These are phyloP conservation scores for Eledona agricola DNA, from an alignment of 2,888 invertebrate species.

Conservation along the genomic window DNA sequence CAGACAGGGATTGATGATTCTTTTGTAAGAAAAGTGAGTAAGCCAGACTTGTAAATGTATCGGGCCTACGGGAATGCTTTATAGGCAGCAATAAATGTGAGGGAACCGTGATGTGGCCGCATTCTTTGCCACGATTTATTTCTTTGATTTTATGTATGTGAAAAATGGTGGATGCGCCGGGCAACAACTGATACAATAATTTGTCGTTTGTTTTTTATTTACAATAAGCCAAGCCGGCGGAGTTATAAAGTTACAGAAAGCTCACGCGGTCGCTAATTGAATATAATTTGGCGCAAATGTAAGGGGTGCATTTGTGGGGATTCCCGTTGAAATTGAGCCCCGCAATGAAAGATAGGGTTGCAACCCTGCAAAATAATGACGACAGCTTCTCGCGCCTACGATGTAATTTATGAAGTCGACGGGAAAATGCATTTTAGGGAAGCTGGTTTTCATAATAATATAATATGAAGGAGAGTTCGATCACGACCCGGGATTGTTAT, in stretches of 20 bases:
- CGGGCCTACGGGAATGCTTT: neutral
- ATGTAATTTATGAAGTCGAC: constrained; percentile 20
- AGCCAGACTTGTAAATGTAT: neutral
- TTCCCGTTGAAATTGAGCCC: constrained; percentile 30
- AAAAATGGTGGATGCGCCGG: too few relatives aligned
- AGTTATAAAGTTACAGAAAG: too few relatives aligned
- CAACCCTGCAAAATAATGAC: constrained; percentile 19
- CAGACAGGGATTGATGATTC: constrained; percentile 1
- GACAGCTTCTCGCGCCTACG: constrained; percentile 8
- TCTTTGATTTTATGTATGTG: too few relatives aligned
- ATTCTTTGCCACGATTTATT: too few relatives aligned
- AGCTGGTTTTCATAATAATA: constrained; percentile 18
- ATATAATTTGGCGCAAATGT: constrained; percentile 22
- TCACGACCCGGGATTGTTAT: constrained; percentile 19
- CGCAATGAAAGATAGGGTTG: constrained; percentile 24
- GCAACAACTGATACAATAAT: too few relatives aligned
- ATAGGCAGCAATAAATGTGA: neutral
- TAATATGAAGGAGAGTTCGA: constrained; percentile 9
- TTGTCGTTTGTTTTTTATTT: too few relatives aligned
- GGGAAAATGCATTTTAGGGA: constrained; percentile 15
- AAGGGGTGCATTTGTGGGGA: constrained; percentile 18
- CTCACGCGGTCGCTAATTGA: constrained; percentile 18
- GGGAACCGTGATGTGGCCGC: too few relatives aligned
- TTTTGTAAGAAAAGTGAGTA: neutral
- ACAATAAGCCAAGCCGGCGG: too few relatives aligned